Evolutionary conservation across 2,797 vertebrate genomes (phyloP).

Genomic region (Linurgus olivaceus): DNA sequence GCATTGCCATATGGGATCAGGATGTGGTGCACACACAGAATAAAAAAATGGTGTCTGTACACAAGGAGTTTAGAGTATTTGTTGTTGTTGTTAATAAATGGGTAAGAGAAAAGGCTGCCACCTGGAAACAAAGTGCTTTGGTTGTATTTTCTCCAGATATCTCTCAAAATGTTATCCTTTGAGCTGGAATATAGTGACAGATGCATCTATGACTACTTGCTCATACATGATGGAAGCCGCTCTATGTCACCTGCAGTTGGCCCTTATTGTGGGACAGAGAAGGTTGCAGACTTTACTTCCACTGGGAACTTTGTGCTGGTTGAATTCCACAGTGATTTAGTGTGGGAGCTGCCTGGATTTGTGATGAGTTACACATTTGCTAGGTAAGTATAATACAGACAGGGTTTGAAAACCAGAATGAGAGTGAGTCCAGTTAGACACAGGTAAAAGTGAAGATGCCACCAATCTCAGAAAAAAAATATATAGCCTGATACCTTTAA

Average conservation of each 20-base stretch:
- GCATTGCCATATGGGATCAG: not conserved
- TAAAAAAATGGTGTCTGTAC: not conserved
- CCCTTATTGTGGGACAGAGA: slow-evolving; percentile 54
- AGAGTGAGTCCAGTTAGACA: not conserved
- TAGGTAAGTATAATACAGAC: slow-evolving; percentile 12
- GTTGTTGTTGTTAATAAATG: not conserved
- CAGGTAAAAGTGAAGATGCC: not conserved
- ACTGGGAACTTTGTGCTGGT: slow-evolving; percentile 60
- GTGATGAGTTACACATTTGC: slow-evolving; percentile 42
- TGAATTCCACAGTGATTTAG: slow-evolving; percentile 64
- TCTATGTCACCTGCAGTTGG: slow-evolving; percentile 43
- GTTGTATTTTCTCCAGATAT: slow-evolving; percentile 61
- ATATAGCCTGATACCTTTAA: not conserved
- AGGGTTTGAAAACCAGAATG: not conserved
- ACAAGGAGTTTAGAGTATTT: not conserved
- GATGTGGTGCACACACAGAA: not conserved
- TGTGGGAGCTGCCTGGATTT: slow-evolving; percentile 57
- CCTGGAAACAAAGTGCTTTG: not conserved
- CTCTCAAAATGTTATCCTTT: slow-evolving; percentile 62
- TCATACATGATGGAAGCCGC: slow-evolving; percentile 60
- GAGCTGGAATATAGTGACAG: slow-evolving; percentile 47
- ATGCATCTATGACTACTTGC: slow-evolving; percentile 62
- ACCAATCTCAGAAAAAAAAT: not conserved
- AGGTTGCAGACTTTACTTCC: slow-evolving; percentile 48
- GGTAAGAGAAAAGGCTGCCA: not conserved